Evolutionary conservation across 2,888 invertebrate species (phyloP).

Genomic region (Mesochorus sp.): DNA sequence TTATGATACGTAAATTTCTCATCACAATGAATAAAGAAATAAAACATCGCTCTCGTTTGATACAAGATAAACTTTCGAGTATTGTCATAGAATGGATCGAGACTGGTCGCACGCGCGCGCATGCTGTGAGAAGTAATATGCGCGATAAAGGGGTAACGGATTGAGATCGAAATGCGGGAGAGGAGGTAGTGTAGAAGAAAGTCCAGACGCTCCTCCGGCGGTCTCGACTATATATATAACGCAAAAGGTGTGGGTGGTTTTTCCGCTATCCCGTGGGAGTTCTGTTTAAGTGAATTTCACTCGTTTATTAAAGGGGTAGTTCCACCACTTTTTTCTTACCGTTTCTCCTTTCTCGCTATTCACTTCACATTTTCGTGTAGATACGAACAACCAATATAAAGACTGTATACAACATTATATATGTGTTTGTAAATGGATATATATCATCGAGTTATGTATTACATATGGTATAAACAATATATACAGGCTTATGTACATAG

Average conservation of each 20-base stretch:
- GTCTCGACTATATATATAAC: conserved; percentile 5
- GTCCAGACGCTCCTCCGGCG: conserved; percentile 13
- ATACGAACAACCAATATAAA: conserved; percentile 17
- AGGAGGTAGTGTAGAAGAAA: conserved; percentile 19
- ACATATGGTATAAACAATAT: conserved; percentile 25
- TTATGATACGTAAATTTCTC: conserved; percentile 66
- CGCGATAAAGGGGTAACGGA: conserved; percentile 7
- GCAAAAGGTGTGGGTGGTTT: conserved; percentile 53
- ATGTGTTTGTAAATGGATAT: not conserved
- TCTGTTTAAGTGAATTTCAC: conserved; percentile 41
- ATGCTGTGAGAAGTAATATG: not conserved
- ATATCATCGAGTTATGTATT: conserved; percentile 16
- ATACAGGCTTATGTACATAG: conserved; percentile 20
- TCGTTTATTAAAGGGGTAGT: conserved; percentile 59
- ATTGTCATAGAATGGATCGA: not conserved
- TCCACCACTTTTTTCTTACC: conserved; percentile 67
- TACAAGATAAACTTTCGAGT: not conserved
- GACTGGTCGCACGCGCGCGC: conserved; percentile 26
- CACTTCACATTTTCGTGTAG: conserved; percentile 9
- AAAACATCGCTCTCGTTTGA: conserved; percentile 13
- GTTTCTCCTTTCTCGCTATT: conserved; percentile 33
- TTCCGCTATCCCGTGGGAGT: conserved; percentile 37
- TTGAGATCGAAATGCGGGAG: not conserved
- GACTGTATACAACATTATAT: conserved; percentile 19
- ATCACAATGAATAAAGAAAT: conserved; percentile 68